These are phyloP conservation scores for Chionoecetes opilio DNA, from an alignment of 1,140 invertebrate genomes.

Conservation along the genomic window DNA sequence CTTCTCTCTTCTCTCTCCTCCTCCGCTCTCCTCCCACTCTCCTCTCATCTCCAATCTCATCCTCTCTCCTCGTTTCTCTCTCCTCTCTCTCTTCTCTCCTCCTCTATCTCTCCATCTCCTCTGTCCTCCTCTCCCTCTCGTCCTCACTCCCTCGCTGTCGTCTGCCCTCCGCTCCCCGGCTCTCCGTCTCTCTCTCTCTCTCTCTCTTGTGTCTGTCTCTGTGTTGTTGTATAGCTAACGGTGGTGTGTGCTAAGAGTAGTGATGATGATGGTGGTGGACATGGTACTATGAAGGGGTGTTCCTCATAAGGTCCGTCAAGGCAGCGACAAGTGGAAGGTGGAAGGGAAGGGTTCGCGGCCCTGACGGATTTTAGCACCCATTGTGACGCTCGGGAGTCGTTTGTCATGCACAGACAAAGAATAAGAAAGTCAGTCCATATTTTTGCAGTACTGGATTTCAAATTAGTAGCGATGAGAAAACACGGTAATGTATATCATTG, in stretches of 20 bases:
- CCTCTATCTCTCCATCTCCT: too few relatives aligned
- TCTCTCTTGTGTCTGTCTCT: too few relatives aligned
- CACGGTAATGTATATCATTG: background rate
- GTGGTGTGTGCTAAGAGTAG: background rate
- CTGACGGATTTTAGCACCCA: slow-evolving; percentile 28
- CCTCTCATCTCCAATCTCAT: too few relatives aligned
- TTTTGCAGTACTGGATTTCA: background rate
- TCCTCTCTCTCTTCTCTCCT: too few relatives aligned
- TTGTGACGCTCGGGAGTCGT: background rate
- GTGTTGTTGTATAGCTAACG: background rate
- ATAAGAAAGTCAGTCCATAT: background rate
- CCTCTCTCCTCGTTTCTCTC: too few relatives aligned
- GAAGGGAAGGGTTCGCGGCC: background rate
- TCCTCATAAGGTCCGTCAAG: background rate
- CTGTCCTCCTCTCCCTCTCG: too few relatives aligned
- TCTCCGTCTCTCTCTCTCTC: background rate
- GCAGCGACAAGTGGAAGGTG: background rate
- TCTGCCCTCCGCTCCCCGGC: background rate
- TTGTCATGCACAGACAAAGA: slow-evolving; percentile 8
- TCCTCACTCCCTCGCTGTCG: too few relatives aligned
- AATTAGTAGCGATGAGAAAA: background rate
- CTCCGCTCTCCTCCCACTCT: too few relatives aligned
- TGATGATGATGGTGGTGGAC: background rate
- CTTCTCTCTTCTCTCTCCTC: too few relatives aligned
- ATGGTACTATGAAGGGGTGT: background rate